Evolutionary conservation across 2,797 vertebrate genomes (phyloP).

Genomic region (Alauda arvensis): DNA sequence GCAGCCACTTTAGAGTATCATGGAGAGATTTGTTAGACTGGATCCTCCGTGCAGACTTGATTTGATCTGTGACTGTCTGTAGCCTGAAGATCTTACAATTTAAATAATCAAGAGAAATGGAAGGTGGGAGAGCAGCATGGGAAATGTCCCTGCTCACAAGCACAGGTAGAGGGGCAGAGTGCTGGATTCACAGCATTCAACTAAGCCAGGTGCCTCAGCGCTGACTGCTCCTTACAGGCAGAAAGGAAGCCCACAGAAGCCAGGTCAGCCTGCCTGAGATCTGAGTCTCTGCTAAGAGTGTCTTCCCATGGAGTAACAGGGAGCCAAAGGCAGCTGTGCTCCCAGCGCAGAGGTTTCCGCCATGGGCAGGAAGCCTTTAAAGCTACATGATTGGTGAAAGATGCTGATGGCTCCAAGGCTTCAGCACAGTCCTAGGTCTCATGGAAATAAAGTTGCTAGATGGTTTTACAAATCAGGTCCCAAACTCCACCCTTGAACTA

Average conservation of each 20-base stretch:
- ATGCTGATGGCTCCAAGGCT: not conserved
- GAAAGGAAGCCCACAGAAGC: not conserved
- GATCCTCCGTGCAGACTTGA: fast-evolving
- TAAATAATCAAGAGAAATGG: not conserved
- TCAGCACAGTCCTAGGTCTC: not conserved
- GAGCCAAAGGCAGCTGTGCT: not conserved
- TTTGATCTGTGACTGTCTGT: not conserved
- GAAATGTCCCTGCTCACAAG: not conserved
- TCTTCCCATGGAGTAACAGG: not conserved
- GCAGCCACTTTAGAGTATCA: not conserved
- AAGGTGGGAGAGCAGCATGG: not conserved
- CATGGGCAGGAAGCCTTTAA: not conserved
- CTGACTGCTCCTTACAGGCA: not conserved
- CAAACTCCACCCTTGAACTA: not conserved
- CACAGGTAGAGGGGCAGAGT: not conserved
- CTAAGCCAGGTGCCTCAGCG: not conserved
- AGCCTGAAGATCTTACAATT: not conserved
- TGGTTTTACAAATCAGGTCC: not conserved
- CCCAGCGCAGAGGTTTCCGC: not conserved
- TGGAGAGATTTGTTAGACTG: not conserved
- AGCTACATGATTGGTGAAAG: not conserved
- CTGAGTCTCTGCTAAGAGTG: fast-evolving
- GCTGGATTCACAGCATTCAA: not conserved
- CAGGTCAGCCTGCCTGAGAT: not conserved
- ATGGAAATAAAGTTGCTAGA: not conserved